These are phyloP conservation scores for Neodiprion virginianus DNA, from an alignment of 1,140 invertebrate species.

Conservation along the genomic window DNA sequence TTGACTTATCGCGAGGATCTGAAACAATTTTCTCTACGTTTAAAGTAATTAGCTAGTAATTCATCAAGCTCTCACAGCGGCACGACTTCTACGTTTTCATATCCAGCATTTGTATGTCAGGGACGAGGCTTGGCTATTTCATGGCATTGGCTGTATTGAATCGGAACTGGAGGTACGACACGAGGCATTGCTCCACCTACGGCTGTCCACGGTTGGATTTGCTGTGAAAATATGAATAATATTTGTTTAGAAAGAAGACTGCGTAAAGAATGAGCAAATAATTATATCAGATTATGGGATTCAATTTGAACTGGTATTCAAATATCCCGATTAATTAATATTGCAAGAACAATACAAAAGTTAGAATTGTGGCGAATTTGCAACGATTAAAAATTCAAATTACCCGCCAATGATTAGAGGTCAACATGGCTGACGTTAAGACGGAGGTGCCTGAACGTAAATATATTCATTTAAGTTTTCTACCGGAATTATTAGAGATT, in stretches of 20 bases:
- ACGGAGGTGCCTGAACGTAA: slow-evolving; percentile 68
- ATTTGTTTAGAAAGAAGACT: slow-evolving; percentile 17
- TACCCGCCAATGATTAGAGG: slow-evolving; percentile 12
- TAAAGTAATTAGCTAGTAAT: no score
- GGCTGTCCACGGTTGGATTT: slow-evolving; percentile 68
- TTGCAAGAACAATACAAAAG: neutral
- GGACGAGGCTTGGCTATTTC: slow-evolving; percentile 64
- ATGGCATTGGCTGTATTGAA: slow-evolving; percentile 39
- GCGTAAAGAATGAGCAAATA: slow-evolving; percentile 29
- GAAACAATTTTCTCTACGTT: no score
- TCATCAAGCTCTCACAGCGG: slow-evolving; percentile 65
- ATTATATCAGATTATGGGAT: slow-evolving; percentile 45
- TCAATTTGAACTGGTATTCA: slow-evolving; percentile 19
- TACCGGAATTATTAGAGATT: neutral
- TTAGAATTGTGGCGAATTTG: neutral
- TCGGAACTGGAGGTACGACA: slow-evolving; percentile 43
- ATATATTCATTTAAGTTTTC: slow-evolving; percentile 41
- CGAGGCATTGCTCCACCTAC: slow-evolving; percentile 48
- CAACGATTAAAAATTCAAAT: neutral
- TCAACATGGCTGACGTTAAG: slow-evolving; percentile 64
- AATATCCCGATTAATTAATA: neutral
- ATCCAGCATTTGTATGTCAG: slow-evolving; percentile 79
- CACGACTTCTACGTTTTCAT: slow-evolving; percentile 76
- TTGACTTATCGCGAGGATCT: no score
- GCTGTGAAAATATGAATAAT: slow-evolving; percentile 56